Conservation (phyloP, 2,797 vertebrate species). For the Garrulus glandarius region DNA sequence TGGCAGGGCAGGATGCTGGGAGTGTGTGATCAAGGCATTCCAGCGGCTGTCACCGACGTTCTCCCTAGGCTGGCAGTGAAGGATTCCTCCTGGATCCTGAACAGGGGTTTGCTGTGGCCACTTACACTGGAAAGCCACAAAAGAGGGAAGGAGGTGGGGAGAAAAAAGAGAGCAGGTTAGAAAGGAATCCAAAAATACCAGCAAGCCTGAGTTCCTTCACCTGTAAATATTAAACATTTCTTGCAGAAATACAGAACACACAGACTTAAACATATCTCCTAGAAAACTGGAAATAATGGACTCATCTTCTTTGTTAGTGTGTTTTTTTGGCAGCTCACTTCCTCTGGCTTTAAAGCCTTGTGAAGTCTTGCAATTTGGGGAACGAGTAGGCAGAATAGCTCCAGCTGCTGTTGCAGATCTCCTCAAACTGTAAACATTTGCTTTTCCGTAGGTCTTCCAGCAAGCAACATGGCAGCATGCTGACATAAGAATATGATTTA, state of each 20-base stretch:
- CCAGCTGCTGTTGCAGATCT: not conserved
- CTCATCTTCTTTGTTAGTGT: not conserved
- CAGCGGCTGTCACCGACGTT: rapidly evolving
- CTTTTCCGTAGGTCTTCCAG: not conserved
- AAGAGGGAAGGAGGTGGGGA: not conserved
- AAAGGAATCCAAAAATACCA: not conserved
- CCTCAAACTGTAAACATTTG: not conserved
- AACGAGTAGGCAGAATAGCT: not conserved
- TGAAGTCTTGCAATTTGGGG: not conserved
- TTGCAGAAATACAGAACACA: not conserved
- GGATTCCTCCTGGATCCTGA: not conserved
- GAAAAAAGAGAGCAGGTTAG: not conserved
- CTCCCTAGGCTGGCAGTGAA: not conserved
- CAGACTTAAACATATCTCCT: not conserved
- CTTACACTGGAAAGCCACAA: not conserved
- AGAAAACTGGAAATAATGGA: not conserved
- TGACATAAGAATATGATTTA: not conserved
- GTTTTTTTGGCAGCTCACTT: not conserved
- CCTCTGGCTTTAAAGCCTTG: not conserved
- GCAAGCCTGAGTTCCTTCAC: not conserved
- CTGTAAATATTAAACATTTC: not conserved
- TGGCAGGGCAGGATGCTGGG: not conserved
- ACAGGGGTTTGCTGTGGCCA: not conserved
- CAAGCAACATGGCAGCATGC: not conserved
- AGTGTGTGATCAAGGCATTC: not conserved